phyloP scores from a whole-genome alignment of 2,888 invertebrate genomes.

The Dyspetes luteomarginatus region DNA sequence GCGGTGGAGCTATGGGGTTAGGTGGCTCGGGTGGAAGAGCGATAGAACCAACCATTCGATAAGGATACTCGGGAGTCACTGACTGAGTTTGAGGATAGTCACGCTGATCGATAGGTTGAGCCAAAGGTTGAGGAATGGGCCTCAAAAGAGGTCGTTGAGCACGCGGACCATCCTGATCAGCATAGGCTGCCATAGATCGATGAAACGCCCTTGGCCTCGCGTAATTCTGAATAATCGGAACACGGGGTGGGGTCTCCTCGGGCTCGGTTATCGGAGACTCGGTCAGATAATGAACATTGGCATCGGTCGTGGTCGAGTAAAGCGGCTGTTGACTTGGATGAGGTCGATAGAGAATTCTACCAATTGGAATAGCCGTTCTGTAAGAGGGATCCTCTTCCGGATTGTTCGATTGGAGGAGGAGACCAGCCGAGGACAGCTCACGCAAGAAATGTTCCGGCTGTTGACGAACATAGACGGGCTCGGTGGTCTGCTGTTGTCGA shows the following conservation, averaged over 20 bases:
- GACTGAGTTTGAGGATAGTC: slow-evolving; percentile 72
- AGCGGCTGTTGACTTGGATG: slow-evolving; percentile 73
- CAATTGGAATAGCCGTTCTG: slow-evolving; percentile 71
- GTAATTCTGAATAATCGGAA: slow-evolving; percentile 72
- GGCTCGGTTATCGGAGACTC: slow-evolving; percentile 75
- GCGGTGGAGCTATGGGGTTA: slow-evolving; percentile 87
- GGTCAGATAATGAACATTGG: slow-evolving; percentile 78
- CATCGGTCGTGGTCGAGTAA: slow-evolving; percentile 74
- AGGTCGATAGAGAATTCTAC: slow-evolving; percentile 75
- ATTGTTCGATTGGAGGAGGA: slow-evolving; percentile 73
- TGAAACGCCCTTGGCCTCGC: slow-evolving; percentile 72
- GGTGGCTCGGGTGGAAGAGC: slow-evolving; percentile 84
- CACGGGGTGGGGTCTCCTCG: slow-evolving; percentile 73
- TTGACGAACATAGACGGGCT: slow-evolving; percentile 77
- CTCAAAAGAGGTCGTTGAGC: slow-evolving; percentile 71
- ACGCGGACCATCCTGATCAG: slow-evolving; percentile 71
- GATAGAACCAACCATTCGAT: slow-evolving; percentile 71
- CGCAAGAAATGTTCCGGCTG: slow-evolving; percentile 75
- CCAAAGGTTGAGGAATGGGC: slow-evolving; percentile 67
- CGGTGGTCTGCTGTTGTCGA: slow-evolving; percentile 72
- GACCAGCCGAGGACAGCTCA: slow-evolving; percentile 74
- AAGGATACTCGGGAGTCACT: slow-evolving; percentile 75
- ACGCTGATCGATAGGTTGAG: slow-evolving; percentile 73
- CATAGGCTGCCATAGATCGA: slow-evolving; percentile 72
- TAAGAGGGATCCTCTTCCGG: slow-evolving; percentile 75